Evolutionary conservation across 2,797 vertebrate species (phyloP).

Genomic region (Pipistrellus pipistrellus): DNA sequence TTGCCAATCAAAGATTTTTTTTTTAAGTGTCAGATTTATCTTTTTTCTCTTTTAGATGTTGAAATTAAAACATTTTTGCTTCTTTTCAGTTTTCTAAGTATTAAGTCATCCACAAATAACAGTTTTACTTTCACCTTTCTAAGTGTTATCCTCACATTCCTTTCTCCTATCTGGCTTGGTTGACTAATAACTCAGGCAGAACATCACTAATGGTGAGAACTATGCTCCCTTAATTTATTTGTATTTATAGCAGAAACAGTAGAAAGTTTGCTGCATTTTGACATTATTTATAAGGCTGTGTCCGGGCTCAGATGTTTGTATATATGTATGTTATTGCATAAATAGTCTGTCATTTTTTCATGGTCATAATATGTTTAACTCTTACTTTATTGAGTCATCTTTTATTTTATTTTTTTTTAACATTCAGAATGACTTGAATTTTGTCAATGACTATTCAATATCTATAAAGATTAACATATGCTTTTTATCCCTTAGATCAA

Average conservation of each 20-base stretch:
- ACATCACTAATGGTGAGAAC: neutral
- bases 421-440: neutral
- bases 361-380: slow-evolving; percentile 10
- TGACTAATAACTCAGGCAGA: neutral
- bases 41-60: neutral
- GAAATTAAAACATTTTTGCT: slow-evolving; percentile 4
- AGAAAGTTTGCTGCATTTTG: neutral
- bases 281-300: neutral
- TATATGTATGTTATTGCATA: neutral
- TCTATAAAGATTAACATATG: neutral
- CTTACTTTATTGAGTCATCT: neutral
- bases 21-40: slow-evolving; percentile 33
- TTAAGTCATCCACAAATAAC: neutral
- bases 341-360: neutral
- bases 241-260: neutral
- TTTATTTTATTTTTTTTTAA: neutral
- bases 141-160: neutral
- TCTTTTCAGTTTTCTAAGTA: slow-evolving; percentile 54
- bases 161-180: neutral
- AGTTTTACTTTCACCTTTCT: slow-evolving; percentile 13
- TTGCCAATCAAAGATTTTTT: neutral
- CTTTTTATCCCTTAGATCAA: slow-evolving; percentile 26
- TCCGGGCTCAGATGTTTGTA: neutral
- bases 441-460: slow-evolving; percentile 11
- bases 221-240: neutral